Evolutionary conservation across 2,113 vertebrate genomes (phyloP).

Genomic region (Albula glossodonta): DNA sequence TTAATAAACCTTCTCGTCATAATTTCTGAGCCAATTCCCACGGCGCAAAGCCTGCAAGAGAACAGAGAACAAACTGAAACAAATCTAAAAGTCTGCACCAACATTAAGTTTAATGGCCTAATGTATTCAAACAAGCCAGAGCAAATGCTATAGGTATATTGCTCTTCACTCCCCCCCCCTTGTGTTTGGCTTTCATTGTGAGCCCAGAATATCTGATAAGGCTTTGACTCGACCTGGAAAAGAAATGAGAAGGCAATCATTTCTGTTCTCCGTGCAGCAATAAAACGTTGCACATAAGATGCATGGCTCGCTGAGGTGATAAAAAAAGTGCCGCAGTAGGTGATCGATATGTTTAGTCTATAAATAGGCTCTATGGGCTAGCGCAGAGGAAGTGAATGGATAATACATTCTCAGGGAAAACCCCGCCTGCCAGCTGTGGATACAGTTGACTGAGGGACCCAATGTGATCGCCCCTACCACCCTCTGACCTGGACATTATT

Average conservation of each 20-base stretch:
- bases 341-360: slow-evolving; percentile 40
- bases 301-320: slow-evolving; percentile 19
- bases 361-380: slow-evolving; percentile 32
- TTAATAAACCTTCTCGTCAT: not conserved
- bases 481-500: not conserved
- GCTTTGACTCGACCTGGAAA: slow-evolving; percentile 11
- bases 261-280: slow-evolving; percentile 30
- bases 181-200: slow-evolving; percentile 23
- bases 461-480: not conserved
- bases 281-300: slow-evolving; percentile 26
- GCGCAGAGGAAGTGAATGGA: slow-evolving; percentile 15
- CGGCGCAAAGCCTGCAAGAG: not conserved
- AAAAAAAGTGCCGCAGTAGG: slow-evolving; percentile 34
- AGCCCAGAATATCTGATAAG: slow-evolving; percentile 15
- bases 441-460: not conserved
- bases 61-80: not conserved
- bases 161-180: not conserved
- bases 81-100: not conserved
- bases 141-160: not conserved
- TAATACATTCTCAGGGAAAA: slow-evolving; percentile 27
- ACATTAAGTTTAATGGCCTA: slow-evolving; percentile 9
- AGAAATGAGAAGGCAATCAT: slow-evolving; percentile 14
- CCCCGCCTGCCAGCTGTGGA: slow-evolving; percentile 14
- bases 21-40: not conserved
- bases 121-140: not conserved